Percentiles rank a stretch among this genome's conserved stretches.
These are phyloP conservation scores for Ladona fulva DNA, from an alignment of 1,140 invertebrate genomes.

Conservation along the genomic window DNA sequence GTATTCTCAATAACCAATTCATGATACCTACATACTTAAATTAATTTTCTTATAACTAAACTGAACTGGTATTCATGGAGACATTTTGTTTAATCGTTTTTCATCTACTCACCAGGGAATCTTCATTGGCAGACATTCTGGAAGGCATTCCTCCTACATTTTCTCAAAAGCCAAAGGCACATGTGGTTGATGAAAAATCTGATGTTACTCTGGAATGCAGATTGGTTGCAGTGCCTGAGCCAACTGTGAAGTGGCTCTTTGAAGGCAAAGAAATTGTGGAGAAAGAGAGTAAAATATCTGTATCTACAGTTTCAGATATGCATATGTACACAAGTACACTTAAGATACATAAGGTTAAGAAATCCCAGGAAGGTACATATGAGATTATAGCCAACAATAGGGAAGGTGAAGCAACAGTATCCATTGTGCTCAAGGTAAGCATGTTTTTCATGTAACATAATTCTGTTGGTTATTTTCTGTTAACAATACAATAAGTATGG, in stretches of 20 bases:
- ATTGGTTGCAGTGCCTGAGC: slow-evolving; percentile 80
- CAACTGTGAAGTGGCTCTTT: slow-evolving; percentile 75
- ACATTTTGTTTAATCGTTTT: no score
- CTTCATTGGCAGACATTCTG: slow-evolving; percentile 78
- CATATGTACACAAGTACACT: slow-evolving; percentile 80
- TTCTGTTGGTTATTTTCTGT: no score
- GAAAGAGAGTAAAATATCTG: slow-evolving; percentile 52
- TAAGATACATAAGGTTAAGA: slow-evolving; percentile 66
- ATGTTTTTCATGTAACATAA: not conserved
- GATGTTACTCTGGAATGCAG: slow-evolving; percentile 74
- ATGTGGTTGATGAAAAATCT: slow-evolving; percentile 69
- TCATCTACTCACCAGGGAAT: slow-evolving; percentile 49
- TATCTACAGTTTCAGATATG: slow-evolving; percentile 73
- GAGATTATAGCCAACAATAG: slow-evolving; percentile 79
- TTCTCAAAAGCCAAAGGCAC: slow-evolving; percentile 72
- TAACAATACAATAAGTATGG: no score
- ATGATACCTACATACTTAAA: not conserved
- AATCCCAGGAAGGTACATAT: slow-evolving; percentile 76
- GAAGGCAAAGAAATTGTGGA: slow-evolving; percentile 62
- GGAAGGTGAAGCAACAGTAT: slow-evolving; percentile 77
- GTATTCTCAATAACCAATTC: no score
- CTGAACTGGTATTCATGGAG: no score
- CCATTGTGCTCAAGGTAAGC: slow-evolving; percentile 66
- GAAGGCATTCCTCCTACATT: slow-evolving; percentile 92
- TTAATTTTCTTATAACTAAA: no score